phyloP scores from a whole-genome alignment of 2,113 vertebrate species.

The Corythaixoides concolor region DNA sequence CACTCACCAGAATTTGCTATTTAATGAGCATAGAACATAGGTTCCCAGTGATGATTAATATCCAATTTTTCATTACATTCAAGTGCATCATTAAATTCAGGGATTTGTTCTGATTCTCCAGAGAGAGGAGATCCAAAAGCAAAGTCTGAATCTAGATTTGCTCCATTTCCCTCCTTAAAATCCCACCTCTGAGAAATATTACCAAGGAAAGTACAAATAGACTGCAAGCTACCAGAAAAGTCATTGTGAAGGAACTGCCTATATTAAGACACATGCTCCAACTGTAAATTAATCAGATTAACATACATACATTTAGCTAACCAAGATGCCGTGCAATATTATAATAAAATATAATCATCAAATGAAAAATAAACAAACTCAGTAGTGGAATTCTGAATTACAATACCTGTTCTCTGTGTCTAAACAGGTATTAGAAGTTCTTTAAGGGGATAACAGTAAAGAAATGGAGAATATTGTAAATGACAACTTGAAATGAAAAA shows the following conservation, averaged over 20 bases:
- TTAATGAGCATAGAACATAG: background rate
- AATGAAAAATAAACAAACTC: background rate
- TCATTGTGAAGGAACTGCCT: background rate
- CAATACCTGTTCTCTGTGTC: background rate
- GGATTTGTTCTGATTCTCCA: slow-evolving; percentile 4
- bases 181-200: background rate
- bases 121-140: background rate
- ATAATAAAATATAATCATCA: background rate
- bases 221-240: background rate
- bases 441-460: background rate
- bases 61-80: slow-evolving; percentile 4
- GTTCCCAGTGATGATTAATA: slow-evolving; percentile 20
- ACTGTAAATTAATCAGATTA: background rate
- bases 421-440: background rate
- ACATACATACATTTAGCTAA: background rate
- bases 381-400: background rate
- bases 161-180: background rate
- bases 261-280: background rate
- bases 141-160: slow-evolving; percentile 3
- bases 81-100: background rate
- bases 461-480: background rate
- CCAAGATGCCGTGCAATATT: background rate
- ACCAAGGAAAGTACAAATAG: background rate
- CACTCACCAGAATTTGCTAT: background rate
- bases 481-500: background rate